Base-by-base conservation (phyloP, 2,888 invertebrate genomes). In the Folsomia manolachei region DNA sequence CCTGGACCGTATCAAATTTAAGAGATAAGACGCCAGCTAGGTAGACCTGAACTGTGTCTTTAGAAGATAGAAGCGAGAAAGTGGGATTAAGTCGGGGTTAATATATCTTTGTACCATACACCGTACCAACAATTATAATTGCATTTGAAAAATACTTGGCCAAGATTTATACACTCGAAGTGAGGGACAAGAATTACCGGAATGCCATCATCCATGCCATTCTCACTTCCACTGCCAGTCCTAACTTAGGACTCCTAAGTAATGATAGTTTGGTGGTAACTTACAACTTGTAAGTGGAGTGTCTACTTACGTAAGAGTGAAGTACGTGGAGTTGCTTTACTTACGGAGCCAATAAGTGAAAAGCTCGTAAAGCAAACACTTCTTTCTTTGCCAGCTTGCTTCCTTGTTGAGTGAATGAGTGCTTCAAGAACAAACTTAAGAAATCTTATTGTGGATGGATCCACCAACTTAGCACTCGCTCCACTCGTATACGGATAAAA, bases 181-280 rank as follows among this genome's bases (percentile, higher is more conserved):
- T 56, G 56, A 56, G 60, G 53, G 60, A 19, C 52, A 56, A 14
- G 56, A 66, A 66, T 66, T 39, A 24, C 27, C 25, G 60, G 60
- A 67, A 67, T 60, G 67, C 60, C 60, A 67, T 67, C 56, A 67
- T n/a, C n/a, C n/a, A n/a, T n/a, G n/a, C n/a, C n/a, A n/a, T n/a
- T n/a, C n/a, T n/a, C n/a, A n/a, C n/a, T n/a, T n/a, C n/a, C n/a
- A n/a, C n/a, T n/a, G n/a, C n/a, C n/a, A n/a, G n/a, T n/a, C n/a
- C n/a, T n/a, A n/a, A n/a, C n/a, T n/a, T n/a, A n/a, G n/a, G n/a
- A n/a, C n/a, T n/a, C n/a, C n/a, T n/a, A n/a, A n/a, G n/a, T n/a
- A n/a, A n/a, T n/a, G n/a, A n/a, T n/a, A n/a, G n/a, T n/a, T n/a
- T n/a, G n/a, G n/a, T n/a, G n/a, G n/a, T n/a, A n/a, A n/a, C n/a